Evolutionary conservation across 2,888 invertebrate genomes (phyloP).

Genomic region (Micropterix aruncella): DNA sequence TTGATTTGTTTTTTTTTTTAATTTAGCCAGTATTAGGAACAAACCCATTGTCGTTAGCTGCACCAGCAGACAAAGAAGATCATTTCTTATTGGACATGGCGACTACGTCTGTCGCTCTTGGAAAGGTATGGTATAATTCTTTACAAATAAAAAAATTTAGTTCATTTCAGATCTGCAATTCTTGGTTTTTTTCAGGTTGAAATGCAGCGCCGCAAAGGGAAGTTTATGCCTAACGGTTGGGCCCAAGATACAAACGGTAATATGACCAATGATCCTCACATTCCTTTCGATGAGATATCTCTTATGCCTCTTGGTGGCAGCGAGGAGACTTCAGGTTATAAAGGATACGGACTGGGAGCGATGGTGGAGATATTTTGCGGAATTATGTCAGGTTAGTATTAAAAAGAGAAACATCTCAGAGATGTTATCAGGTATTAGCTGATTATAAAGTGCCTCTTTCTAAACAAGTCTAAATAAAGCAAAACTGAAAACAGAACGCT

Average conservation of each 20-base stretch:
- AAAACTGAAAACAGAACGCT: too few species aligned
- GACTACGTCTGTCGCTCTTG: constrained; percentile 70
- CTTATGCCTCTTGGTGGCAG: constrained; percentile 49
- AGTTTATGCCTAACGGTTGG: constrained; percentile 62
- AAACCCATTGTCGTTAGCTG: constrained; percentile 66
- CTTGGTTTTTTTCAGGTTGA: constrained; percentile 51
- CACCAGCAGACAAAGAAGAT: constrained; percentile 45
- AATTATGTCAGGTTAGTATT: constrained; percentile 41
- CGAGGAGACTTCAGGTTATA: constrained; percentile 57
- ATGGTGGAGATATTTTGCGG: constrained; percentile 69
- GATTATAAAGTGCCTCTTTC: too few species aligned
- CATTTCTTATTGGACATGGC: constrained; percentile 76
- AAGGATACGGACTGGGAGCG: constrained; percentile 62
- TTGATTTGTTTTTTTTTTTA: constrained; percentile 4
- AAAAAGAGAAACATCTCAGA: background rate
- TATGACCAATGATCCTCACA: constrained; percentile 40
- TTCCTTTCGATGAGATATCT: constrained; percentile 31
- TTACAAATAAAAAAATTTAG: background rate
- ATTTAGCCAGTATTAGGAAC: constrained; percentile 54
- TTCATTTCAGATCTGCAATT: background rate
- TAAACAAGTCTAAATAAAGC: too few species aligned
- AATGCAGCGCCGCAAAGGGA: constrained; percentile 50
- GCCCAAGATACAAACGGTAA: constrained; percentile 42
- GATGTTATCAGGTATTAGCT: too few species aligned
- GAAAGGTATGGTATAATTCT: constrained; percentile 39